Evolutionary conservation across 30 jellyfish, hydroid and myxozoan genomes (phyloP), one percentile per base, ranked within the genome.

Genomic region (Clytia hemisphaerica): DNA sequence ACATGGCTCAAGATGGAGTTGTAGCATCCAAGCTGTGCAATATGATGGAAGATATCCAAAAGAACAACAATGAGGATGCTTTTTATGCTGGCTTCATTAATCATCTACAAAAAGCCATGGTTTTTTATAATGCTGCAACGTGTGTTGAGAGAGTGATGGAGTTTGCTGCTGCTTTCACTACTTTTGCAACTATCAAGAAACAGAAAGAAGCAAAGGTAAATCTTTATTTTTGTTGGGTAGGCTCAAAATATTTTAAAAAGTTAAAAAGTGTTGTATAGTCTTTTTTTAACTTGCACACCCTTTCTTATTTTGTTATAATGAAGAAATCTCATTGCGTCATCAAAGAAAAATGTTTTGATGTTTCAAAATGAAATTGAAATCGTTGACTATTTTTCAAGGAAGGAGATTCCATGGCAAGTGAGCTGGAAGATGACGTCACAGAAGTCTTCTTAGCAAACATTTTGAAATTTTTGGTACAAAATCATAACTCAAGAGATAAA

Each of bases 71-170:
- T n/a, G 95, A 61, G 24, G 83, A 70, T 2, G 65, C 38, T 9
- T 84, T 84, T 44, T 76, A 42, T 54, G 79, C 37, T 4, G 68
- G 49, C 45, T 84, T 84, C 46, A 61, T 85, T 0, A 57, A 77
- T 4, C 88, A 63, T 54, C 78, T 79, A 6, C 76, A 88, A 38
- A 82, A 80, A 62, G 57, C 94, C 2, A 69, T 88, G 69, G 85
- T 88, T 65, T 84, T 69, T 21, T 75, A 69, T 67, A 80, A 77
- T 12, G 65, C 88, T 25, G 94, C 79, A 30, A 87, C 94, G 32
- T 93, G 82, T 5, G 97, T 88, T 18, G 97, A 88, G 38, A 45
- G 93, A 61, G 77, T 84, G 4, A 80, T 88, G 45, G 97, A 88
- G 29, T 80, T 88, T 53, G 25, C 76, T 6, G 89, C 86, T 15